Evolutionary conservation across 2,797 vertebrate species (phyloP).

Genomic region (Pangasius mekongensis): DNA sequence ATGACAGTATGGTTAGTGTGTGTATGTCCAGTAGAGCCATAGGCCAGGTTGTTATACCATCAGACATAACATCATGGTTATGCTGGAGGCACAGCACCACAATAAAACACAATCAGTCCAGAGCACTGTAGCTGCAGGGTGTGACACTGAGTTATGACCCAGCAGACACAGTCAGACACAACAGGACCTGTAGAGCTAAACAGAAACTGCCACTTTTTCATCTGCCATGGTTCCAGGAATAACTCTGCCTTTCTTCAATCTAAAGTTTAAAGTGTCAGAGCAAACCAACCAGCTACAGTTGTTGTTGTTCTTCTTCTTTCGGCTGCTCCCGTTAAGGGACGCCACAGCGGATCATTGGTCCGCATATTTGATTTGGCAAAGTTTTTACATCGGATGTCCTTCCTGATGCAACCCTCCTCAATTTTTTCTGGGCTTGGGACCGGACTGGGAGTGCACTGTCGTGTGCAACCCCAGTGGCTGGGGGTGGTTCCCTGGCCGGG

Average conservation of each 20-base stretch:
- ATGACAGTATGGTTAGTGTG: constrained; percentile 3
- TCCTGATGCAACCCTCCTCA: too few species aligned
- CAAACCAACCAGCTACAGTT: background rate
- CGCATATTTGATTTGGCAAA: too few species aligned
- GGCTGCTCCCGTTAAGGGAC: too few species aligned
- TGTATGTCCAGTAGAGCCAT: background rate
- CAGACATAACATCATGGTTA: constrained; percentile 45
- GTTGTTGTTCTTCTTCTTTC: too few species aligned
- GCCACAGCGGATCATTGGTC: too few species aligned
- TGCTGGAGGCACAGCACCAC: constrained; percentile 40
- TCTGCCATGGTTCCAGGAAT: background rate
- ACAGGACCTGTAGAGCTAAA: constrained; percentile 33
- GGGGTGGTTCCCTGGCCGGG: too few species aligned
- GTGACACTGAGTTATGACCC: constrained; percentile 47
- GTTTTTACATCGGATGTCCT: too few species aligned
- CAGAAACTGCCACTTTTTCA: background rate
- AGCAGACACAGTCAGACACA: constrained; percentile 34
- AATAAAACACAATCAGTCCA: constrained; percentile 48
- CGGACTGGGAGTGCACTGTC: too few species aligned
- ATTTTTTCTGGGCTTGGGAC: too few species aligned
- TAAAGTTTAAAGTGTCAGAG: background rate
- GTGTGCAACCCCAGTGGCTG: too few species aligned
- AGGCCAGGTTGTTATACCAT: constrained; percentile 44
- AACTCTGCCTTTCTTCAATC: background rate
- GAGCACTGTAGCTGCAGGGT: constrained; percentile 24